Percentiles rank a stretch among this genome's conserved stretches.
Conservation (phyloP, 2,888 invertebrate genomes). For the Cybosia mesomella region DNA sequence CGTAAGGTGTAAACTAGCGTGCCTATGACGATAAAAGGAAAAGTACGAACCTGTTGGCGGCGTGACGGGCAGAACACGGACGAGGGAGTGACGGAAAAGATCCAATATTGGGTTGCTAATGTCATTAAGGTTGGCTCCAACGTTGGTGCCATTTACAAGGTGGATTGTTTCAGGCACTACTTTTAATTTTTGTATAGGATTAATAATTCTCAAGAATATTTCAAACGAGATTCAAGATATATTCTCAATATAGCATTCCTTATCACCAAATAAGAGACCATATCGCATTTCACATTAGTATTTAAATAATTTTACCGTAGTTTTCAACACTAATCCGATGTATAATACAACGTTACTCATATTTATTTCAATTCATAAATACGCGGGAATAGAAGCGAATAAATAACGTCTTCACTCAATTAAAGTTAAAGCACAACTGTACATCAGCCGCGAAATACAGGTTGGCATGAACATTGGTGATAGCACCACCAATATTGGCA, state of each 20-base stretch:
- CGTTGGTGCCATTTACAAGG: slow-evolving; percentile 41
- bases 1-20: slow-evolving; percentile 59
- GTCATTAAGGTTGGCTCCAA: slow-evolving; percentile 50
- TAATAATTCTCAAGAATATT: neutral
- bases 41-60: slow-evolving; percentile 70
- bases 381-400: neutral
- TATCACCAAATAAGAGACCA: neutral
- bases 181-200: neutral
- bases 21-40: slow-evolving; percentile 47
- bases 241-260: neutral
- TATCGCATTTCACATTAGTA: neutral
- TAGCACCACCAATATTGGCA: slow-evolving; percentile 10
- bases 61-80: slow-evolving; percentile 71
- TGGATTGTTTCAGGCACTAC: slow-evolving; percentile 19
- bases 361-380: neutral
- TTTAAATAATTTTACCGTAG: neutral
- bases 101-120: slow-evolving; percentile 55
- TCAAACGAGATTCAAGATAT: neutral
- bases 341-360: neutral
- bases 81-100: slow-evolving; percentile 70
- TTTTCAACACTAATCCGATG: neutral
- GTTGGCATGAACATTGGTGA: slow-evolving; percentile 29
- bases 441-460: slow-evolving; percentile 7
- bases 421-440: slow-evolving; percentile 13
- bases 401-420: slow-evolving; percentile 8